Evolutionary conservation across 2,113 vertebrate genomes (phyloP).

Genomic region (Tupaia chinensis): DNA sequence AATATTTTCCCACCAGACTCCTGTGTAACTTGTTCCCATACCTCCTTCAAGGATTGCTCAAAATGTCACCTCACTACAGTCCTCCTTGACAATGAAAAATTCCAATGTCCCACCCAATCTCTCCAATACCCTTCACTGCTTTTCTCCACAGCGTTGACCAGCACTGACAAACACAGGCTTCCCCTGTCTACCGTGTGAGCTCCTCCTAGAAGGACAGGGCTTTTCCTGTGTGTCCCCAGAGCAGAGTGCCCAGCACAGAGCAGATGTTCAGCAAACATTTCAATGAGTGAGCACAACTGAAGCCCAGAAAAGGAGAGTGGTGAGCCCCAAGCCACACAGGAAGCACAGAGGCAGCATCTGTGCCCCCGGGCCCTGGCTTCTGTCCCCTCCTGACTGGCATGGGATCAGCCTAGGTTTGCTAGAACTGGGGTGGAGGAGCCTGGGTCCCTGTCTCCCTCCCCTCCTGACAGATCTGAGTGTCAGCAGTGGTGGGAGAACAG

Average conservation of each 20-base stretch:
- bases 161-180: neutral
- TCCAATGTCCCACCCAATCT: neutral
- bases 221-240: neutral
- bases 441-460: neutral
- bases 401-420: neutral
- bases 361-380: neutral
- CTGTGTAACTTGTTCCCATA: neutral
- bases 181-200: neutral
- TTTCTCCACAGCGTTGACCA: neutral
- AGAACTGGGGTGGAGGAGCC: neutral
- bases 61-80: neutral
- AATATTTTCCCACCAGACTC: neutral
- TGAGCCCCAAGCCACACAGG: neutral
- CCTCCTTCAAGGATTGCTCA: slow-evolving; percentile 13
- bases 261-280: neutral
- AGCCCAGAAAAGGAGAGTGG: neutral
- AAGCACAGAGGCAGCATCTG: neutral
- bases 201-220: neutral
- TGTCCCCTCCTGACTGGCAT: neutral
- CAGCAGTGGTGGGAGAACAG: neutral
- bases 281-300: neutral
- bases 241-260: neutral
- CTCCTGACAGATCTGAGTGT: neutral
- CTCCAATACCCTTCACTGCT: neutral
- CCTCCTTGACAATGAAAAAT: neutral